Evolutionary conservation across 2,888 invertebrate species (phyloP), one percentile per base, ranked within the genome.

Genomic region (Lasioglossum malachurum): DNA sequence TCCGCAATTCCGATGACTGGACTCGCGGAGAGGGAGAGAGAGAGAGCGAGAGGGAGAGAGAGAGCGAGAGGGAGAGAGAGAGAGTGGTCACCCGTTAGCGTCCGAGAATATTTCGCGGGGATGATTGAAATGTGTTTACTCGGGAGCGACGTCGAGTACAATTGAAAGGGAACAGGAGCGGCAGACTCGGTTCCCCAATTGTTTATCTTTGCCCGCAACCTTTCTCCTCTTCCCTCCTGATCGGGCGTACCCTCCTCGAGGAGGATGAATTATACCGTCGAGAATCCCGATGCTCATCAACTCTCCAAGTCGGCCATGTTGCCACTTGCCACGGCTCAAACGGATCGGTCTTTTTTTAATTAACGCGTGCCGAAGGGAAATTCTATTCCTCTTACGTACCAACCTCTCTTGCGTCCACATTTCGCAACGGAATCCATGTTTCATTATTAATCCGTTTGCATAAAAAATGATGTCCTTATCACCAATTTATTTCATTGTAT

Each of bases 81-180:
- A 49, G 49, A 49, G 49, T 14, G 60, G 60, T 60, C 60, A 60
- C 27, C 60, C 60, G 64, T 64, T 64, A 64, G 31, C 64, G 31
- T 64, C 64, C 64, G 64, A 64, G 64, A 64, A 60, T 60, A 60
- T 60, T 60, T 67, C 67, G 67, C 31, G 67, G 69, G 35, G 49
- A 31, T 81, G 90, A 90, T 88, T 80, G 90, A 88, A 84, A 83
- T 67, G 81, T 90, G 88, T 90, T 90, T 90, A 90, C 82, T 80
- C 87, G 88, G 81, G 87, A 75, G 81, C 84, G 88, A 90, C 90
- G 84, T 86, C 53, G 81, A 89, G 89, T 83, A 75, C 88, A 76
- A 83, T 78, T 41, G 80, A 78, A 80, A 78, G 80, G 64, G 77
- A 84, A 77, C 79, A 85, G 86, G 75, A 86, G 85, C 78, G 75